These are phyloP conservation scores for Myzus persicae DNA, from an alignment of 1,140 invertebrate species.

Conservation along the genomic window DNA sequence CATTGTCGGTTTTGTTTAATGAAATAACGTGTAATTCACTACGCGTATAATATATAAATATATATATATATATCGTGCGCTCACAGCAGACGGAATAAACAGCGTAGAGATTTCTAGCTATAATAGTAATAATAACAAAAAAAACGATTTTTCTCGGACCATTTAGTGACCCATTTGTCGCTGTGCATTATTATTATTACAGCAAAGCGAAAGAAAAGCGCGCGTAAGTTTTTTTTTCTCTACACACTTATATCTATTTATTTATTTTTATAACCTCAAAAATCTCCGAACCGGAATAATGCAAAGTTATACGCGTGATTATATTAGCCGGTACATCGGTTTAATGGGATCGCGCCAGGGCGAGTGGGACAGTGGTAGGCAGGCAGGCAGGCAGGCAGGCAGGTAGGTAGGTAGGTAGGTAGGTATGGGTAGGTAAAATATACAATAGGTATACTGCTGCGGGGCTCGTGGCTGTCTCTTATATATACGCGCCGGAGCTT, in stretches of 20 bases:
- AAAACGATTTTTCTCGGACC: conserved; percentile 38
- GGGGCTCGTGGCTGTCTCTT: conserved; percentile 10
- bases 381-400: too few relatives aligned
- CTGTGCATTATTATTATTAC: neutral
- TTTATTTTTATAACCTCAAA: conserved; percentile 40
- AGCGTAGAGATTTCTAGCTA: neutral
- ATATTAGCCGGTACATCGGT: conserved; percentile 46
- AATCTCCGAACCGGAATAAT: conserved; percentile 47
- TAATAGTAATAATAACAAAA: neutral
- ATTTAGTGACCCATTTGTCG: neutral
- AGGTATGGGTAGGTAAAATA: neutral
- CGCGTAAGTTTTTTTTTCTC: neutral
- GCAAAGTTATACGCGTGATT: conserved; percentile 22
- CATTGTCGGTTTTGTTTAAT: neutral
- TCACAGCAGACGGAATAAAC: neutral
- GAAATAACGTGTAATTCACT: neutral
- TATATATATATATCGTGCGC: neutral
- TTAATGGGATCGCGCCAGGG: neutral
- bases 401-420: neutral
- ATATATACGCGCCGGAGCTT: neutral
- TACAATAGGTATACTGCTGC: neutral
- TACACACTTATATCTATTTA: neutral
- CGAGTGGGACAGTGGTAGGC: neutral
- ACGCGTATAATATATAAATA: too few relatives aligned
- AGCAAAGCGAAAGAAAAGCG: neutral